Evolutionary conservation across 2,888 invertebrate genomes (phyloP).

Genomic region (Sarcophaga rosellei): DNA sequence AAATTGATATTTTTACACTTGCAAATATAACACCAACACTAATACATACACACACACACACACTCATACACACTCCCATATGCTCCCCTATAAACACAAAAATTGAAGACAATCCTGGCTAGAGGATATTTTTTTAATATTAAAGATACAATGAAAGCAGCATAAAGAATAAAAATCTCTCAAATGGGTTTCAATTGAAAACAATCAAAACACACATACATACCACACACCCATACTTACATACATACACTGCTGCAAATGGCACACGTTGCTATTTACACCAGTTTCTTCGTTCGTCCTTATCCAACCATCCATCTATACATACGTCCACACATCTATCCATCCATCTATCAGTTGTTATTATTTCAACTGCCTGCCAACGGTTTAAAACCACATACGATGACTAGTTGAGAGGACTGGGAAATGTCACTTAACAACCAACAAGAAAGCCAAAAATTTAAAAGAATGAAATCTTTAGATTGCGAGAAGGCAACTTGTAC

Average conservation of each 20-base stretch:
- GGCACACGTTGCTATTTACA: constrained; percentile 56
- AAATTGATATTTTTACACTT: constrained; percentile 64
- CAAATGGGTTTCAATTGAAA: constrained; percentile 62
- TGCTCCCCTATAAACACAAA: neutral
- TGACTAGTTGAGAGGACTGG: neutral
- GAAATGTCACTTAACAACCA: constrained; percentile 24
- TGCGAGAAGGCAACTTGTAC: no score
- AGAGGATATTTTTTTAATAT: constrained; percentile 65
- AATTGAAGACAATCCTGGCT: constrained; percentile 66
- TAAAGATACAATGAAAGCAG: constrained; percentile 46
- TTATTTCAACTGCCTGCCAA: constrained; percentile 54
- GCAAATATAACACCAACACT: constrained; percentile 14
- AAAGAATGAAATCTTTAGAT: neutral
- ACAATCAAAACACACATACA: constrained; percentile 52
- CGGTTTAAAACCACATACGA: constrained; percentile 41
- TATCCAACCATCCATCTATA: neutral
- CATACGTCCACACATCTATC: neutral
- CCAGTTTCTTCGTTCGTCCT: neutral
- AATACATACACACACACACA: neutral
- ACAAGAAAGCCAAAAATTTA: neutral
- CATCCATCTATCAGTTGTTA: neutral
- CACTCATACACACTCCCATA: neutral
- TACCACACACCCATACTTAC: neutral
- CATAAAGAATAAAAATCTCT: constrained; percentile 39
- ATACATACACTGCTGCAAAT: constrained; percentile 11